phyloP scores from a whole-genome alignment of 2,797 vertebrate genomes.

The Syngnathus rostellatus region DNA sequence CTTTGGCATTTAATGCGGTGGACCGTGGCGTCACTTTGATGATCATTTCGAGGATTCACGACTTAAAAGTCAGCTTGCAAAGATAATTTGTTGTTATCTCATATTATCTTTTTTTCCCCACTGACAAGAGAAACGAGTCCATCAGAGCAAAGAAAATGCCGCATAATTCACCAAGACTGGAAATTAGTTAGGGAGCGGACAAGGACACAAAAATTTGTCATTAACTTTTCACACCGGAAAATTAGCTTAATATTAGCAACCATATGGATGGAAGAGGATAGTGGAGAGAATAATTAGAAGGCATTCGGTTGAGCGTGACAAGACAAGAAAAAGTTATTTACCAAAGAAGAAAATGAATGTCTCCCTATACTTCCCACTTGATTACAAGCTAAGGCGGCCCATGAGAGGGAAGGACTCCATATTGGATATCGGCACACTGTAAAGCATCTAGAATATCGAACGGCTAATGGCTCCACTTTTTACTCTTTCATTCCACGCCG shows the following conservation, averaged over 20 bases:
- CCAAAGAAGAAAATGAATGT: neutral
- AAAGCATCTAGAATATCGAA: neutral
- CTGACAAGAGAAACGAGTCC: conserved; percentile 11
- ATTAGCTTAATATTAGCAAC: neutral
- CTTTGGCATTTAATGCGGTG: neutral
- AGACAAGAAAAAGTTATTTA: neutral
- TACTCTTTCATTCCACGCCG: neutral
- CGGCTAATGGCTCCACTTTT: neutral
- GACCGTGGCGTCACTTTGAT: neutral
- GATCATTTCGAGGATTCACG: neutral
- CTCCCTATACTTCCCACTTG: neutral
- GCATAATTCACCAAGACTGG: conserved; percentile 50
- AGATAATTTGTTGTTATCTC: conserved; percentile 19
- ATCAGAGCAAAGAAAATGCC: conserved; percentile 33
- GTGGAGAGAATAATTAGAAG: neutral
- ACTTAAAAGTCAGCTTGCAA: neutral
- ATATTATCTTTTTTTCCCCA: conserved; percentile 15
- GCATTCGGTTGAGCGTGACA: neutral
- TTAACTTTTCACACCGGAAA: neutral
- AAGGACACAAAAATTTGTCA: conserved; percentile 2
- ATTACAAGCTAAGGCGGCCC: neutral
- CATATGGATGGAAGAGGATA: neutral
- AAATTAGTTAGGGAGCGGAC: conserved; percentile 14
- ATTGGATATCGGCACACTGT: neutral
- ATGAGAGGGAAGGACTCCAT: neutral